A percentile compares a stretch with the other conserved stretches of the same genome.
Evolutionary conservation across 1,140 invertebrate species (phyloP).

Genomic region (Pentalonia nigronervosa): DNA sequence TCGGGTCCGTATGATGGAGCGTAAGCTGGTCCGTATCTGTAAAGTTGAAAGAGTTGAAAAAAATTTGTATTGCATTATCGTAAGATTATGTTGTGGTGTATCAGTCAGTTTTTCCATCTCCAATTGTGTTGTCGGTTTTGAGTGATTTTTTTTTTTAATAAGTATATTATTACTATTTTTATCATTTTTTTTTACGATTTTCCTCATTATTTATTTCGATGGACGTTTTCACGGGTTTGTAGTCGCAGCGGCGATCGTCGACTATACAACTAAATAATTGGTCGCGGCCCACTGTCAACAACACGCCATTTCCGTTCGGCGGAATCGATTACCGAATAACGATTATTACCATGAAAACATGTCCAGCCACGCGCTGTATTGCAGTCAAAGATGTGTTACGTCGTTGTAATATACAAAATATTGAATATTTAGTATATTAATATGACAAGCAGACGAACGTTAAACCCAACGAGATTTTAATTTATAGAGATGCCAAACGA

Average conservation of each 20-base stretch:
- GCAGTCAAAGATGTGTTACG: neutral
- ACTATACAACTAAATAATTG: conserved; percentile 17
- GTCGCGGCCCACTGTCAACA: conserved; percentile 16
- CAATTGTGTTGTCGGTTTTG: neutral
- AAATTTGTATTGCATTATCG: neutral
- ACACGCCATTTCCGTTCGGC: neutral
- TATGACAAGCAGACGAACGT: neutral
- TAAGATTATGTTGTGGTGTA: neutral
- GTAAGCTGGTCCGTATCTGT: neutral
- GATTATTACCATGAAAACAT: conserved; percentile 42
- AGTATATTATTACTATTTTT: neutral
- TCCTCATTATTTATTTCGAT: neutral
- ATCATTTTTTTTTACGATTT: neutral
- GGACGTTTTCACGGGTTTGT: conserved; percentile 31
- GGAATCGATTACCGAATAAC: conserved; percentile 31
- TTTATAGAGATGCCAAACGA: neutral
- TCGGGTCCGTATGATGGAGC: conserved; percentile 34
- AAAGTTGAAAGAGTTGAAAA: neutral
- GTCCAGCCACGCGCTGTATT: no score
- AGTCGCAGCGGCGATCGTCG: neutral
- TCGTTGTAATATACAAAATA: neutral
- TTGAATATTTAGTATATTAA: neutral
- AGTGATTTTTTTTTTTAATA: neutral
- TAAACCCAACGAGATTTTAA: neutral
- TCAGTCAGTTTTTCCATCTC: neutral